Evolutionary conservation across 1,140 invertebrate genomes (phyloP).

Genomic region (Parapsyche elsis): DNA sequence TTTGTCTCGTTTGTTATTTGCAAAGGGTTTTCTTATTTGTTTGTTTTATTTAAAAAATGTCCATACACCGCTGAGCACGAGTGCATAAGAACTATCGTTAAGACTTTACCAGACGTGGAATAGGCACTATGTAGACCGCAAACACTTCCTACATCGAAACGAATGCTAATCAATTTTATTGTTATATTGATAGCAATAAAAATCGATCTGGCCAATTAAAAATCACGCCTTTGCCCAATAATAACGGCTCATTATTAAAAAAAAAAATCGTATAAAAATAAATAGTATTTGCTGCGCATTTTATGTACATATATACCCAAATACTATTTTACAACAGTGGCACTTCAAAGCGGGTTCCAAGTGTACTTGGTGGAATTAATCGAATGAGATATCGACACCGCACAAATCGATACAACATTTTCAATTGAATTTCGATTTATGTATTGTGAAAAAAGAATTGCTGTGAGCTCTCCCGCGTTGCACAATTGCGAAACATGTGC

Average conservation of each 20-base stretch:
- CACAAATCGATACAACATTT: too few species aligned
- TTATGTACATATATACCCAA: neutral
- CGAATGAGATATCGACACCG: too few species aligned
- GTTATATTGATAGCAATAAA: slow-evolving; percentile 15
- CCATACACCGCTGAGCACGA: neutral
- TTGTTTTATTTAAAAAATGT: neutral
- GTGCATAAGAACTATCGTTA: neutral
- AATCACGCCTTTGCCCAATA: slow-evolving; percentile 23
- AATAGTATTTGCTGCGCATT: neutral
- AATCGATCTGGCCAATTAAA: slow-evolving; percentile 21
- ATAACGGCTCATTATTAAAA: neutral
- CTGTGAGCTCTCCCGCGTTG: too few species aligned
- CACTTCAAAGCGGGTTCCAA: too few species aligned
- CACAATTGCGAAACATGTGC: too few species aligned
- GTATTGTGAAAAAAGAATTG: too few species aligned
- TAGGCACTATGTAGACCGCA: neutral
- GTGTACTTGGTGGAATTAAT: too few species aligned
- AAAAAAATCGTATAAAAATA: neutral
- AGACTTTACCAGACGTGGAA: neutral
- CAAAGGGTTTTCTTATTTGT: slow-evolving; percentile 1
- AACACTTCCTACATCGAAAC: slow-evolving; percentile 13
- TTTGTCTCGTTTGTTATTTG: neutral
- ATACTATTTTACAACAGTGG: too few species aligned
- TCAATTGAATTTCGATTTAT: too few species aligned
- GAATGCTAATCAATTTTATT: slow-evolving; percentile 16